Percentiles rank a stretch among this genome's conserved stretches.
Evolutionary conservation across 2,113 vertebrate species (phyloP).

Genomic region (Cyrtonyx montezumae): DNA sequence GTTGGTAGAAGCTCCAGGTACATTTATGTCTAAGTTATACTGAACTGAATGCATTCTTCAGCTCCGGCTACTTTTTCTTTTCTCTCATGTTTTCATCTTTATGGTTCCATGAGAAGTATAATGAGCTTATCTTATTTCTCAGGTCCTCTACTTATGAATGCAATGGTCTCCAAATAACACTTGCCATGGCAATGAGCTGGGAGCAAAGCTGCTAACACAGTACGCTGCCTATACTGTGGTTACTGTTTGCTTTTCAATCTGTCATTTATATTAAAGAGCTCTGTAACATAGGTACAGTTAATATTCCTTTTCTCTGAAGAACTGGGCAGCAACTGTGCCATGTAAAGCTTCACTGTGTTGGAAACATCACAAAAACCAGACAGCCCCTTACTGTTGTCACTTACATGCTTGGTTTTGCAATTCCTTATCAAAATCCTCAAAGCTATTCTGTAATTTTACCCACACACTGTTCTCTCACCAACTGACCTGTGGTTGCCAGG

Average conservation of each 20-base stretch:
- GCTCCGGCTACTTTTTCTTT: neutral
- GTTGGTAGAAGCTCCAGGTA: neutral
- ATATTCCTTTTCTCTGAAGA: neutral
- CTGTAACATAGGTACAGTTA: too few species aligned
- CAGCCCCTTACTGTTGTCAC: neutral
- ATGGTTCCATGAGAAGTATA: neutral
- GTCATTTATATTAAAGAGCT: neutral
- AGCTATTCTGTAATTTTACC: neutral
- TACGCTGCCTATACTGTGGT: too few species aligned
- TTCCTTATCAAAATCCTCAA: neutral
- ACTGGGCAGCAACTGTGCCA: neutral
- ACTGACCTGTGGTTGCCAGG: neutral
- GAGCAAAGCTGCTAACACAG: neutral
- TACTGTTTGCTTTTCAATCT: neutral
- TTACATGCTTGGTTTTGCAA: neutral
- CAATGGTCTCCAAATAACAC: neutral
- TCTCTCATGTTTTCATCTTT: neutral
- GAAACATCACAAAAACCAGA: neutral
- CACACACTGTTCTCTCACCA: neutral
- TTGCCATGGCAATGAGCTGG: neutral
- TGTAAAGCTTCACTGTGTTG: neutral
- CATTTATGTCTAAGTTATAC: neutral
- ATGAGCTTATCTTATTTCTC: neutral
- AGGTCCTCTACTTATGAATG: neutral
- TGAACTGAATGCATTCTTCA: neutral